Evolutionary conservation across 2,113 vertebrate species (phyloP).

Genomic region (Illadopsis cleaveri): DNA sequence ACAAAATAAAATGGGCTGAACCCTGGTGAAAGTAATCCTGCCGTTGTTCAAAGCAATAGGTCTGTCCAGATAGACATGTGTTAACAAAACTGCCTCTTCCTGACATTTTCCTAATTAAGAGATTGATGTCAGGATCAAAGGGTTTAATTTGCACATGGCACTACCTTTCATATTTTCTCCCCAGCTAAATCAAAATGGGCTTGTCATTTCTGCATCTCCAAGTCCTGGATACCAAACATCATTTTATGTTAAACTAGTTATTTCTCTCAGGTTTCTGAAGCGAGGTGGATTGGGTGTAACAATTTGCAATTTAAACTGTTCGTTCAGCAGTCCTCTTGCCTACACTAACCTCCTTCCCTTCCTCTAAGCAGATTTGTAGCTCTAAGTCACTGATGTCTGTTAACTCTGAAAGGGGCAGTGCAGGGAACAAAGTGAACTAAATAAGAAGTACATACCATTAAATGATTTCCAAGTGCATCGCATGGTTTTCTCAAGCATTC

Average conservation of each 20-base stretch:
- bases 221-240: background rate
- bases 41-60: background rate
- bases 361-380: constrained; percentile 64
- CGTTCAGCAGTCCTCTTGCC: background rate
- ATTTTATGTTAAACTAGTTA: background rate
- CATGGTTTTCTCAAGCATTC: constrained; percentile 13
- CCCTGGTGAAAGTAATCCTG: background rate
- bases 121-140: constrained; percentile 48
- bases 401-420: background rate
- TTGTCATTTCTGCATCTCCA: background rate
- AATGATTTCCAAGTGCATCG: constrained; percentile 2
- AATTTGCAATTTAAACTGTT: background rate
- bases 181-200: background rate
- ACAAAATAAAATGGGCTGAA: background rate
- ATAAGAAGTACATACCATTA: constrained; percentile 43
- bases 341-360: background rate
- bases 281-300: background rate
- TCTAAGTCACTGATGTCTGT: constrained; percentile 37
- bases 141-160: constrained; percentile 12
- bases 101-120: constrained; percentile 47
- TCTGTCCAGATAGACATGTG: background rate
- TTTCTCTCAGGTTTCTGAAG: background rate
- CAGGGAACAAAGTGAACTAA: background rate
- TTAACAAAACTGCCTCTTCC: background rate
- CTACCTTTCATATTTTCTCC: background rate